These are phyloP conservation scores for Limanda limanda DNA, from an alignment of 2,113 vertebrate species.

Conservation along the genomic window DNA sequence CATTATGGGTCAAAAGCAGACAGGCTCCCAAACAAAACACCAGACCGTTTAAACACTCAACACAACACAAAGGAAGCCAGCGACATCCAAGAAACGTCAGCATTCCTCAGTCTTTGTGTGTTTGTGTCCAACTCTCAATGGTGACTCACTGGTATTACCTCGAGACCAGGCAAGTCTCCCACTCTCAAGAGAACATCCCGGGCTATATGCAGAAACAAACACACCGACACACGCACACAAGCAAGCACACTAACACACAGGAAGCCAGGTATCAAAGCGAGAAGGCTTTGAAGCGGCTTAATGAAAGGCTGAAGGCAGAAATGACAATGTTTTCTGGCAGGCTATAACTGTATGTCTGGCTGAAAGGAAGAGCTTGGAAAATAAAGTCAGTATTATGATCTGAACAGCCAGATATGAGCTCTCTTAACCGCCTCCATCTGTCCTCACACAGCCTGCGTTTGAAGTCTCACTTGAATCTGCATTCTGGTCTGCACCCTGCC, in stretches of 20 bases:
- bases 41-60: conserved; percentile 30
- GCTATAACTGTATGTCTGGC: conserved; percentile 64
- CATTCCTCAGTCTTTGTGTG: conserved; percentile 23
- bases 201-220: conserved; percentile 14
- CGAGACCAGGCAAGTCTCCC: conserved; percentile 56
- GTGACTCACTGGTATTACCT: conserved; percentile 68
- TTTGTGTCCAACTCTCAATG: conserved; percentile 23
- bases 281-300: conserved; percentile 63
- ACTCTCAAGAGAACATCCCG: conserved; percentile 52
- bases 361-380: conserved; percentile 64
- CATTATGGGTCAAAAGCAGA: conserved; percentile 46
- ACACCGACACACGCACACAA: conserved; percentile 9
- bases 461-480: conserved; percentile 64
- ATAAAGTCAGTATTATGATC: conserved; percentile 75
- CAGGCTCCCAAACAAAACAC: conserved; percentile 45
- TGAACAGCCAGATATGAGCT: conserved; percentile 74
- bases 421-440: conserved; percentile 75
- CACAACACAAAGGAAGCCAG: conserved; percentile 24
- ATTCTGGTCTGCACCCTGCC: conserved; percentile 51
- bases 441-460: conserved; percentile 64
- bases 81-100: conserved; percentile 6
- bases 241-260: conserved; percentile 15
- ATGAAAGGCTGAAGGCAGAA: conserved; percentile 71
- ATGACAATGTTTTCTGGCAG: conserved; percentile 73
- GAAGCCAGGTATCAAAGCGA: conserved; percentile 67